Evolutionary conservation across 2,888 invertebrate species (phyloP).

Genomic region (Rhopalosiphum nymphaeae): DNA sequence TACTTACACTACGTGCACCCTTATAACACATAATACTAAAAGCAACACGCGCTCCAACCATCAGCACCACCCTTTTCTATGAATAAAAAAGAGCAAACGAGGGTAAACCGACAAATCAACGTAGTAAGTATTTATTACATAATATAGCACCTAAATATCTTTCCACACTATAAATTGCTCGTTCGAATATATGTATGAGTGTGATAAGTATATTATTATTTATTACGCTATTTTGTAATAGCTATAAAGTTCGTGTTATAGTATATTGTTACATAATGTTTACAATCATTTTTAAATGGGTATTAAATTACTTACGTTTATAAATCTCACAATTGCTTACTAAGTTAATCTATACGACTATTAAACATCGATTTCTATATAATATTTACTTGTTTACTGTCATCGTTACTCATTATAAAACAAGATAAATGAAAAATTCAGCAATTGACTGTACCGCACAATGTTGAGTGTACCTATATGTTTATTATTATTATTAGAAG

Average conservation of each 20-base stretch:
- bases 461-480: background rate
- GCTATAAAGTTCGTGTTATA: background rate
- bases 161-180: background rate
- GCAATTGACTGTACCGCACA: background rate
- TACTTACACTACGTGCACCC: background rate
- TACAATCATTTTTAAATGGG: background rate
- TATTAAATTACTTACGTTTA: background rate
- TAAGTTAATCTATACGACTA: background rate
- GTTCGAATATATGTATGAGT: background rate
- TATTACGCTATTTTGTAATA: background rate
- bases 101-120: slow-evolving; percentile 29
- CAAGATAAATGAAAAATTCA: background rate
- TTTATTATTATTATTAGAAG: background rate
- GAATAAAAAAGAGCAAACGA: slow-evolving; percentile 5
- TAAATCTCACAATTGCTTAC: background rate
- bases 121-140: background rate
- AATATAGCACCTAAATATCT: background rate
- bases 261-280: background rate
- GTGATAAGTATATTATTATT: background rate
- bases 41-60: background rate
- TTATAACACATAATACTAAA: background rate
- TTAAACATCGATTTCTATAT: background rate
- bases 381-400: background rate
- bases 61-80: slow-evolving; percentile 18
- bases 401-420: background rate